phyloP scores from a whole-genome alignment of 2,888 invertebrate species.

The Dolichomitus sp. region DNA sequence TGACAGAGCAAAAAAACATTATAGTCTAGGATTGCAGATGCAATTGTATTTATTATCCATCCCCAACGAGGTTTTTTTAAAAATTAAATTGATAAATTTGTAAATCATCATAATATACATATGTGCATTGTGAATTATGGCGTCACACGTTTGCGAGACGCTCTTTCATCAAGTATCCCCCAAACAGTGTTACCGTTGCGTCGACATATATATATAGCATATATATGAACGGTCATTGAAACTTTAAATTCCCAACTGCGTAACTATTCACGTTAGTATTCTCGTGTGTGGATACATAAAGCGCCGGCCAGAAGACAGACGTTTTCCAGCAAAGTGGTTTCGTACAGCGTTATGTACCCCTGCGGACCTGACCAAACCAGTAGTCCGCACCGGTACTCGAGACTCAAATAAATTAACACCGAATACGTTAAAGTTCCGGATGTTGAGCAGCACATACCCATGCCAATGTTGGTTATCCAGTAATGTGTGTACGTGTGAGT shows the following conservation, averaged over 20 bases:
- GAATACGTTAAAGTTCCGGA: constrained; percentile 40
- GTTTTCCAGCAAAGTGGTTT: constrained; percentile 21
- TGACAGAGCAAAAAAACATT: too few relatives aligned
- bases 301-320: constrained; percentile 12
- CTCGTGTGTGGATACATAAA: neutral
- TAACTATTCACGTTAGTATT: constrained; percentile 14
- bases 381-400: constrained; percentile 6
- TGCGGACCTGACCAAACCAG: constrained; percentile 18
- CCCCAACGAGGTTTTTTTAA: too few relatives aligned
- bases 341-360: constrained; percentile 3
- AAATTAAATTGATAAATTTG: too few relatives aligned
- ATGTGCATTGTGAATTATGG: neutral
- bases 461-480: constrained; percentile 9
- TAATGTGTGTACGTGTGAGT: neutral
- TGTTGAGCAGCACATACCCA: constrained; percentile 27
- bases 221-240: constrained; percentile 16
- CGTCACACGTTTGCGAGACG: neutral
- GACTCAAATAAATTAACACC: constrained; percentile 55
- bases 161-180: neutral
- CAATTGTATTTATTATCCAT: too few relatives aligned
- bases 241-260: constrained; percentile 18
- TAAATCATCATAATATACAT: too few relatives aligned
- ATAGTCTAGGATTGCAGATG: too few relatives aligned
- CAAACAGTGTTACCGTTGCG: neutral
- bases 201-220: neutral